Conservation (phyloP, 2,113 vertebrate genomes). For the Apodemus speciosus region DNA sequence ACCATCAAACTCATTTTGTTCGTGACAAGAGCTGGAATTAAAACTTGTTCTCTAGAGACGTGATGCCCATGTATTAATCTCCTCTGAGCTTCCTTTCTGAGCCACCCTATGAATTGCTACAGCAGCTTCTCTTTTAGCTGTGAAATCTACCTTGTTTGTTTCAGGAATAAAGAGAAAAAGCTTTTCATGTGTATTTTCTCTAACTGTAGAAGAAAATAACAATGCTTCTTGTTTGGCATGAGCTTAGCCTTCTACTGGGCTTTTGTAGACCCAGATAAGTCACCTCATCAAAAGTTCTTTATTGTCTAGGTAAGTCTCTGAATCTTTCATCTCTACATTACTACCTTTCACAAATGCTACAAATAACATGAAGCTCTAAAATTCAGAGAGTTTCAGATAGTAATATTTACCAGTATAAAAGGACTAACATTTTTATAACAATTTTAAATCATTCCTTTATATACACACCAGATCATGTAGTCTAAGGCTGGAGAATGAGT, state of each 20-base stretch:
- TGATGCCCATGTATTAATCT: slow-evolving; percentile 53
- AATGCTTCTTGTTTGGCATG: neutral
- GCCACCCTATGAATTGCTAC: neutral
- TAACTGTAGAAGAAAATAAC: neutral
- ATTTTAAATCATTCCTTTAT: slow-evolving; percentile 35
- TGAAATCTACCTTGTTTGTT: neutral
- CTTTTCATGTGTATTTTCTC: neutral
- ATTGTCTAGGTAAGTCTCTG: neutral
- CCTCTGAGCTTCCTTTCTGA: slow-evolving; percentile 47
- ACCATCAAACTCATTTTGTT: slow-evolving; percentile 70
- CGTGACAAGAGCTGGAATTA: slow-evolving; percentile 73
- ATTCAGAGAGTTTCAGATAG: neutral
- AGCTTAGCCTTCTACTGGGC: neutral
- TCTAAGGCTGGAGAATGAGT: neutral
- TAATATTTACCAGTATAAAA: neutral
- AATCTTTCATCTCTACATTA: slow-evolving; percentile 50
- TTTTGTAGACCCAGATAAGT: neutral
- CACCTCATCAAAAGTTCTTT: slow-evolving; percentile 2
- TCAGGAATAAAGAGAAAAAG: slow-evolving; percentile 34
- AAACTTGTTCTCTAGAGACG: slow-evolving; percentile 68
- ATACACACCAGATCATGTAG: neutral
- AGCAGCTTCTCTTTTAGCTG: slow-evolving; percentile 17
- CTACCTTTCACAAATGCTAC: neutral
- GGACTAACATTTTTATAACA: slow-evolving; percentile 3
- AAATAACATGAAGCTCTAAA: slow-evolving; percentile 17